Evolutionary conservation across 1,140 invertebrate species (phyloP).

Genomic region (Trialeurodes vaporariorum): DNA sequence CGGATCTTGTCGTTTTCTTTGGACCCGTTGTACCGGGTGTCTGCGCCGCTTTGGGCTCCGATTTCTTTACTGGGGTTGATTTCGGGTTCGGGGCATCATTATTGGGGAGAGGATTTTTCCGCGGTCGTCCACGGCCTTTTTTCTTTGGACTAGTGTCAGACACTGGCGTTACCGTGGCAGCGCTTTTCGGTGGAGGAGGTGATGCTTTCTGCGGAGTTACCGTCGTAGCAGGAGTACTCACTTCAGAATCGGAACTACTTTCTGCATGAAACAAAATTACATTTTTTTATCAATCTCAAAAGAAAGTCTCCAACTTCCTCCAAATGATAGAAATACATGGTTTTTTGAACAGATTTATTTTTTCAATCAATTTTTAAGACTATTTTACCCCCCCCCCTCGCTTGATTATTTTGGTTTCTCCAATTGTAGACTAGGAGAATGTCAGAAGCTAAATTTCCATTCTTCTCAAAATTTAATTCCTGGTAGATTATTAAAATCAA

Average conservation of each 20-base stretch:
- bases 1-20: background rate
- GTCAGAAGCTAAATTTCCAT: too few relatives aligned
- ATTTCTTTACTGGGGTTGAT: background rate
- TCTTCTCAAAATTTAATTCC: too few relatives aligned
- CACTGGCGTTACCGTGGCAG: background rate
- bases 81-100: background rate
- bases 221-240: constrained; percentile 7
- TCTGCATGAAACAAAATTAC: constrained; percentile 15
- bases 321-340: too few relatives aligned
- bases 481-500: too few relatives aligned
- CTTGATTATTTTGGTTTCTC: too few relatives aligned
- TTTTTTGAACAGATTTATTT: too few relatives aligned
- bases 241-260: constrained; percentile 21
- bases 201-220: background rate
- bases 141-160: background rate
- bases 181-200: background rate
- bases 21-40: background rate
- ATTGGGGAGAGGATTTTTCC: background rate
- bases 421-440: too few relatives aligned
- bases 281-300: too few relatives aligned
- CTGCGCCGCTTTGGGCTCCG: background rate
- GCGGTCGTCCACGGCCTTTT: background rate
- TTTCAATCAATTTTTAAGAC: too few relatives aligned
- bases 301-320: too few relatives aligned
- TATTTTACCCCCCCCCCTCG: too few relatives aligned